Evolutionary conservation across 1,140 invertebrate species (phyloP).

Genomic region (Euura lappo): DNA sequence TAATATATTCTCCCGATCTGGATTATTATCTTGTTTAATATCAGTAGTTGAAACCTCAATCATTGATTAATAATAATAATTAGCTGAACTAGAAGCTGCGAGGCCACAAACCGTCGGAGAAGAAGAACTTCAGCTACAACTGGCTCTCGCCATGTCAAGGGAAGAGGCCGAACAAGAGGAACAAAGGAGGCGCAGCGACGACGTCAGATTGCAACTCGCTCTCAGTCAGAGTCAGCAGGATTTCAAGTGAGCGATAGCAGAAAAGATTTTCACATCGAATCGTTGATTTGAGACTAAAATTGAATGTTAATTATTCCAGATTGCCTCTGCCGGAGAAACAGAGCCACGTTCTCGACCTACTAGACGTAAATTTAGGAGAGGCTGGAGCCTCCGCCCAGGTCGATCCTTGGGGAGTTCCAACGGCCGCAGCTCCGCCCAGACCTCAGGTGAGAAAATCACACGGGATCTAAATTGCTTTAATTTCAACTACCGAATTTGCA

Average conservation of each 20-base stretch:
- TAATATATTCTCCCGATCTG: slow-evolving; percentile 14
- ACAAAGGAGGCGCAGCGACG: slow-evolving; percentile 89
- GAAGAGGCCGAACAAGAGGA: slow-evolving; percentile 98
- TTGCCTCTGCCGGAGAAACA: slow-evolving; percentile 58
- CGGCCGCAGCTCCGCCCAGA: slow-evolving; percentile 57
- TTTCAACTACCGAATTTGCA: slow-evolving; percentile 38
- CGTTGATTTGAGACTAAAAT: not conserved
- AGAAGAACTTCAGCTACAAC: slow-evolving; percentile 96
- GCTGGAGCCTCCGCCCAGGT: slow-evolving; percentile 58
- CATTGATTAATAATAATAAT: slow-evolving; percentile 14
- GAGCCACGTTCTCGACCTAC: slow-evolving; percentile 80
- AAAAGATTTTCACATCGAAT: not conserved
- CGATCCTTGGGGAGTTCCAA: slow-evolving; percentile 78
- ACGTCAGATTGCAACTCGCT: slow-evolving; percentile 92
- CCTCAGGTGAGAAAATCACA: slow-evolving; percentile 53
- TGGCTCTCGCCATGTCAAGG: slow-evolving; percentile 97
- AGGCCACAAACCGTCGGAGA: slow-evolving; percentile 95
- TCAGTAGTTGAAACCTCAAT: not conserved
- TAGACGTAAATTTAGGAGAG: slow-evolving; percentile 80
- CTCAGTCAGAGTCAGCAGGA: slow-evolving; percentile 92
- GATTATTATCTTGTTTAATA: not conserved
- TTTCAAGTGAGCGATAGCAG: slow-evolving; percentile 69
- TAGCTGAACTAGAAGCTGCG: slow-evolving; percentile 88
- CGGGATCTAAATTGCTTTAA: no score
- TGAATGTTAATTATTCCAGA: slow-evolving; percentile 37